Evolutionary conservation across 1,140 invertebrate genomes (phyloP).

Genomic region (Cryptotermes secundus): DNA sequence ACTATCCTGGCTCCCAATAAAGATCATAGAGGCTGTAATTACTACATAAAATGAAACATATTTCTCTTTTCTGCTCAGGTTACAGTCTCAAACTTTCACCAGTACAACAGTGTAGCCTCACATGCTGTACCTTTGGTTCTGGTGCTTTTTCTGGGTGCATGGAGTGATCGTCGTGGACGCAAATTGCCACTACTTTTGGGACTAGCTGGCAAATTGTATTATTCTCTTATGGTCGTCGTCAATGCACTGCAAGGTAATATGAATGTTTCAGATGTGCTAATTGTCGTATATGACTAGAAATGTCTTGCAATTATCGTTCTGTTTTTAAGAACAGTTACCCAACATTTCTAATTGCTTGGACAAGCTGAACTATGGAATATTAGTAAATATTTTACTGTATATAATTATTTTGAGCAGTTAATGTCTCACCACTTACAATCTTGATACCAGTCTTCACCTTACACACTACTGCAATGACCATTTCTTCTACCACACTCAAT

Average conservation of each 20-base stretch:
- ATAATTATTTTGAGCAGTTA: no score
- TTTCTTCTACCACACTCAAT: no score
- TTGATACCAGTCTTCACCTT: no score
- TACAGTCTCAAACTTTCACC: conserved; percentile 68
- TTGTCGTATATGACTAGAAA: neutral
- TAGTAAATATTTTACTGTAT: no score
- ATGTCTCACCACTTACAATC: no score
- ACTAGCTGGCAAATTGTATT: conserved; percentile 68
- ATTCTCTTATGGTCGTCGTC: conserved; percentile 68
- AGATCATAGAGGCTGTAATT: no score
- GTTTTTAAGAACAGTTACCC: neutral
- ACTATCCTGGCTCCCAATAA: no score
- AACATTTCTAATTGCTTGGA: no score
- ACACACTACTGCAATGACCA: no score
- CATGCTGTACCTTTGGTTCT: conserved; percentile 69
- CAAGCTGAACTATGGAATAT: no score
- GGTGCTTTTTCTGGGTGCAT: conserved; percentile 73
- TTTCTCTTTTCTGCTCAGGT: conserved; percentile 49
- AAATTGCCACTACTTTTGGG: conserved; percentile 68
- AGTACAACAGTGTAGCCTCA: conserved; percentile 70
- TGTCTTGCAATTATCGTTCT: no score
- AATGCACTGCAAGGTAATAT: conserved; percentile 56
- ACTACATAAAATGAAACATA: neutral
- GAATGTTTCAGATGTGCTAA: neutral
- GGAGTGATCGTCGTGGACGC: conserved; percentile 70